Evolutionary conservation across 2,888 invertebrate species (phyloP), one percentile per base, ranked within the genome.

Genomic region (Aphodius granarius): DNA sequence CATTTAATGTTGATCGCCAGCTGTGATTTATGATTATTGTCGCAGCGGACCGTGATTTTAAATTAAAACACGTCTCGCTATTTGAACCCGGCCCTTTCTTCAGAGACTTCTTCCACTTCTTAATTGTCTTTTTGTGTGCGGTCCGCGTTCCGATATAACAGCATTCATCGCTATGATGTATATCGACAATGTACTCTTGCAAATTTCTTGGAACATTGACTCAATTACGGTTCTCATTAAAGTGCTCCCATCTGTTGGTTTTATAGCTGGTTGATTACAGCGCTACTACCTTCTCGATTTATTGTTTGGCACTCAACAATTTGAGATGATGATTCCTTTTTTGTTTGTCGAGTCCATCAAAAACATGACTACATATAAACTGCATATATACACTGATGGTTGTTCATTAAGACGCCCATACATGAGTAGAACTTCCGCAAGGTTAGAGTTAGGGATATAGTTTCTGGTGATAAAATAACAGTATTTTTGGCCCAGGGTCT

Each of bases 1-100:
- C 68, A 68, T 68, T 68, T 68, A 20, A 20, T 68, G 21, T 21
- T 21, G 71, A 70, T 68, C 74, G 22, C 74, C 74, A 74, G 71
- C 74, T 74, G 74, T 74, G 74, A 74, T 70, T 74, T 74, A 70
- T 70, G 74, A 70, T 71, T 70, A 71, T 74, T 71, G 70, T 63
- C 63, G 21, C 18, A 19, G 63, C 72, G 68, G 20, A 21, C 68
- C n/a, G 22, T 20, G 22, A 68, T 68, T 68, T 68, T 68, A 68
- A 22, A 21, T 20, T 9, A 68, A 20, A 68, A 21, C n/a, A 19
- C 22, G n/a, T 68, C 22, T 68, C 21, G 20, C 18, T 66, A 19
- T 66, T 17, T 20, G 20, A 66, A 68, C 21, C 15, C 20, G 68
- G 20, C 43, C 43, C 43, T 43, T 43, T 43, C 43, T 43, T 43